Evolutionary conservation across 2,797 vertebrate genomes (phyloP).

Genomic region (Myioborus melanocephalus): DNA sequence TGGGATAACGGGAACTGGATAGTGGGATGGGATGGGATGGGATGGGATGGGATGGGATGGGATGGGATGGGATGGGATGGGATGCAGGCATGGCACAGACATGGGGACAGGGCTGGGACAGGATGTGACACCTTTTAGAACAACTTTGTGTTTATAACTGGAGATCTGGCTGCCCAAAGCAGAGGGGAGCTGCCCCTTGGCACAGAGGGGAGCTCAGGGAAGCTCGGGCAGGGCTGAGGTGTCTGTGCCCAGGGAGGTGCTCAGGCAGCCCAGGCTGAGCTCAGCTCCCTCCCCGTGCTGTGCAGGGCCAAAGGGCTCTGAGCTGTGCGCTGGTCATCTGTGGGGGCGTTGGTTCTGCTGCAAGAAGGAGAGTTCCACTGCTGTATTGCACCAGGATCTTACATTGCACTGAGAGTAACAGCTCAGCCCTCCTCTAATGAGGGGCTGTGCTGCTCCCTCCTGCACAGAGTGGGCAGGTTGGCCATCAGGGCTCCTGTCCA

Average conservation of each 20-base stretch:
- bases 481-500: not conserved
- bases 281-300: not conserved
- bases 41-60: no score
- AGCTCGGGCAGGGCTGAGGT: rapidly evolving
- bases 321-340: not conserved
- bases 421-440: not conserved
- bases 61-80: no score
- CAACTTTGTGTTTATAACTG: not conserved
- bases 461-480: not conserved
- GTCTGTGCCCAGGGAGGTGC: not conserved
- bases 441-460: not conserved
- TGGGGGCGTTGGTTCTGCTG: not conserved
- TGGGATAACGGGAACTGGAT: no score
- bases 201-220: not conserved
- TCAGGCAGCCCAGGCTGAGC: not conserved
- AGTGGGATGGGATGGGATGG: no score
- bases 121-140: not conserved
- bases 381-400: no score
- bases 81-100: no score
- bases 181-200: not conserved
- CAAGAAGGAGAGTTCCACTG: not conserved
- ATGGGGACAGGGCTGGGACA: not conserved
- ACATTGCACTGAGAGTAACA: not conserved
- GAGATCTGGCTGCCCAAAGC: not conserved
- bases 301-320: not conserved